Base-by-base conservation (phyloP, 2,888 invertebrate species). In the Hyposoter didymator region DNA sequence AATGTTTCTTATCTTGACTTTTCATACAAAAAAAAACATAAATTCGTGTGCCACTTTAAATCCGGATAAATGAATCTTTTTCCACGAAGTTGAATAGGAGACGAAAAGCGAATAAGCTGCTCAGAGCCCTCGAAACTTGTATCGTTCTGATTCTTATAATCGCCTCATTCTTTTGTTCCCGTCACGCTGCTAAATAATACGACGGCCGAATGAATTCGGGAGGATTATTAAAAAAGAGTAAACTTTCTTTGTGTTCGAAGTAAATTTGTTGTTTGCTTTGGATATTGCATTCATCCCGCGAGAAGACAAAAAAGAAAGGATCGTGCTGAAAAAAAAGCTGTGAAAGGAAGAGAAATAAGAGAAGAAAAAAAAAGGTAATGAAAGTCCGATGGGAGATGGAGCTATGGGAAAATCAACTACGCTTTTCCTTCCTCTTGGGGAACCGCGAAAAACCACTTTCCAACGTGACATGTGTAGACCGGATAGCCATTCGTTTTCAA, bases 401-500 rank as follows among this genome's bases (percentile, higher is more conserved):
- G 47, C 55, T 64, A 76, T 52, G 72, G 84, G 43, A 39, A 59
- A 59, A 64, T 47, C 45, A 55, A 55, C 28, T 45, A 45, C 28
- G 28, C 70, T 59, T 32, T 76, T 74, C 55, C 45, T 76, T 22
- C 22, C 47, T 35, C 45, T 47, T 12, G 45, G 62, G 6, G 28
- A 59, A 59, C 22, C 32, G 49, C 43, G 73, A 12, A 73, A 43
- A 73, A 73, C 73, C 64, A 76, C 66, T 76, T 76, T 66, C 47
- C 47, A 66, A 66, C 49, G 52, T 66, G 66, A 28, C 32, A n/a
- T 28, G 22, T 39, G 22, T 73, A 52, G 49, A 80, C 47, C 49
- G 73, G 73, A 72, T 69, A 64, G 59, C 79, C 62, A 75, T 82
- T 85, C 70, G 70, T 79, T 85, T 76, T 72, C 75, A 82, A 75